phyloP scores from a whole-genome alignment of 2,888 invertebrate genomes.

The Caenorhabditis drosophilae region DNA sequence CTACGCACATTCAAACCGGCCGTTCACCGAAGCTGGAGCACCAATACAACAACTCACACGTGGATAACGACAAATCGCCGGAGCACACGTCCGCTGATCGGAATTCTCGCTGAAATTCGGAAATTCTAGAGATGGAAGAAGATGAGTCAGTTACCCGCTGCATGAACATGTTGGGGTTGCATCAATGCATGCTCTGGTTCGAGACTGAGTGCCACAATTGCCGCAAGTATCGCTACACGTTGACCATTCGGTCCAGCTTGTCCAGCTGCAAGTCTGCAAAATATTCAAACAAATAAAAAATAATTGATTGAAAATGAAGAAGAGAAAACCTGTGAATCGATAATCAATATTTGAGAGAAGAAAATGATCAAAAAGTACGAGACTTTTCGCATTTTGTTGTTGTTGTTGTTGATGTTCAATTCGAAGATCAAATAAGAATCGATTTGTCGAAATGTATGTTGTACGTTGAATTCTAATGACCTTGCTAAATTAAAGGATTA shows the following conservation, averaged over 20 bases:
- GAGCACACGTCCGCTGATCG: slow-evolving; percentile 15
- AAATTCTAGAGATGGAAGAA: too few relatives aligned
- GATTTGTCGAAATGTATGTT: too few relatives aligned
- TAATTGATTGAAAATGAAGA: too few relatives aligned
- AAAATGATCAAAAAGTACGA: too few relatives aligned
- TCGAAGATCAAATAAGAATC: too few relatives aligned
- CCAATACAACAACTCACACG: slow-evolving; percentile 26
- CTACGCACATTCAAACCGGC: slow-evolving; percentile 25
- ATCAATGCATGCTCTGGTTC: slow-evolving; percentile 24
- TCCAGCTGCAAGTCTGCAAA: slow-evolving; percentile 37
- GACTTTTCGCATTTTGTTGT: too few relatives aligned
- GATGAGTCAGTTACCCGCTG: slow-evolving; percentile 14
- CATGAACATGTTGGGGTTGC: slow-evolving; percentile 17
- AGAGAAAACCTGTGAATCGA: too few relatives aligned
- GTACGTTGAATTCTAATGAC: too few relatives aligned
- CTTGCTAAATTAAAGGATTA: too few relatives aligned
- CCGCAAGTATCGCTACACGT: slow-evolving; percentile 54
- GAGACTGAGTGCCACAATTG: slow-evolving; percentile 45
- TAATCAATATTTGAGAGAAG: too few relatives aligned
- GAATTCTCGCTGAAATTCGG: slow-evolving; percentile 16
- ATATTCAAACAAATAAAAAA: too few relatives aligned
- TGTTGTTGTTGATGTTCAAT: too few relatives aligned
- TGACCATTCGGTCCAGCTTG: slow-evolving; percentile 52
- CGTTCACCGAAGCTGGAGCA: slow-evolving; percentile 25
- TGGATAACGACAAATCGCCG: slow-evolving; percentile 25